A percentile compares a stretch with the other conserved stretches of the same genome.
phyloP scores from a whole-genome alignment of 2,888 invertebrate genomes.

The Amiota minor region DNA sequence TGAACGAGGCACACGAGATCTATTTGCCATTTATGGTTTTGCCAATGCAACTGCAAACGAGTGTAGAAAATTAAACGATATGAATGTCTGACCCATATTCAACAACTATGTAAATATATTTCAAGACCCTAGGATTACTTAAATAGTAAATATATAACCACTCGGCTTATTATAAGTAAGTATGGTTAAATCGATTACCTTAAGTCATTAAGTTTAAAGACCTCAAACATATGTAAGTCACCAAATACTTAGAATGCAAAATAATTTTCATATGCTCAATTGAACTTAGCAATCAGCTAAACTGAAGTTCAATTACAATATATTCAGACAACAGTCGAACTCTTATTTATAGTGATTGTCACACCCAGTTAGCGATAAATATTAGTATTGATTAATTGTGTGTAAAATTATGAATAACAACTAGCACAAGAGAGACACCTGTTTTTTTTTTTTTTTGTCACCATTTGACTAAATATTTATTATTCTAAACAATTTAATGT shows the following conservation, averaged over 20 bases:
- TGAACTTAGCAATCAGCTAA: background rate
- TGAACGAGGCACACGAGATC: too few relatives aligned
- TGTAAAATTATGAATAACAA: background rate
- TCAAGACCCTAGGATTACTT: too few relatives aligned
- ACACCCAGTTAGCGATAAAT: constrained; percentile 20
- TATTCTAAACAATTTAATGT: background rate
- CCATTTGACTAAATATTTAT: background rate
- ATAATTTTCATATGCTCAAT: background rate
- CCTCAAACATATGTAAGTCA: background rate
- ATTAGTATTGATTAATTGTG: constrained; percentile 22
- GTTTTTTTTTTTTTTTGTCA: background rate
- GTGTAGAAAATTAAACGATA: background rate
- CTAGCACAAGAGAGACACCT: background rate
- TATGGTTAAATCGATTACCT: too few relatives aligned
- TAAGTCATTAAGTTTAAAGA: too few relatives aligned
- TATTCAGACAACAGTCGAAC: background rate
- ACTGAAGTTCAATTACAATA: background rate
- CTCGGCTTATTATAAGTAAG: too few relatives aligned
- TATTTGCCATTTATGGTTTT: too few relatives aligned
- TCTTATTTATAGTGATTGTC: constrained; percentile 12
- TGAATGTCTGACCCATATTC: too few relatives aligned
- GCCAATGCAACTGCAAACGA: too few relatives aligned
- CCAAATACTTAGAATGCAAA: background rate
- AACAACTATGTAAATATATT: too few relatives aligned
- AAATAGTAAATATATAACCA: too few relatives aligned